Conservation (phyloP, 2,888 invertebrate species). For the Coremacera marginata region DNA sequence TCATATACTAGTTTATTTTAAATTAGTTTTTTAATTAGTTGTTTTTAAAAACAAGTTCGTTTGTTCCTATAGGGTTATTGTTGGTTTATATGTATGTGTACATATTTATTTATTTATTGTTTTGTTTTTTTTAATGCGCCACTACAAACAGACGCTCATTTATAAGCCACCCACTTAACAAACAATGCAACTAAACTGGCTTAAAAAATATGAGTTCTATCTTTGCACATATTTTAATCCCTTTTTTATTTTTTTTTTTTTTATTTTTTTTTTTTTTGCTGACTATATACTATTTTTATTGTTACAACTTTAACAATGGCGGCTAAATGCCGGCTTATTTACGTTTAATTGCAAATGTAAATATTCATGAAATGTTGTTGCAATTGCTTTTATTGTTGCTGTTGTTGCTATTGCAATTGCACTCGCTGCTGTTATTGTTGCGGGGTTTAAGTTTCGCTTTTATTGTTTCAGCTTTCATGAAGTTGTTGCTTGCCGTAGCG, state of each 20-base stretch:
- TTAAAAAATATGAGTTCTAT: conserved; percentile 23
- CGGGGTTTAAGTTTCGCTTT: conserved; percentile 54
- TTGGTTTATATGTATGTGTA: neutral
- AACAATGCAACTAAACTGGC: conserved; percentile 38
- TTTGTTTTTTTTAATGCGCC: neutral
- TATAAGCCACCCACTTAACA: conserved; percentile 27
- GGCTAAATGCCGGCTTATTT: conserved; percentile 55
- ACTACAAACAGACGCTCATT: conserved; percentile 14
- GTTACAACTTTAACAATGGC: conserved; percentile 47
- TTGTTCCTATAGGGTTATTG: too few species aligned
- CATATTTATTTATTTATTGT: neutral
- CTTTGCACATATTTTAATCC: too few species aligned
- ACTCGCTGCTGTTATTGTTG: conserved; percentile 38
- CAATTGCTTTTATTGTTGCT: conserved; percentile 45
- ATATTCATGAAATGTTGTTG: conserved; percentile 53
- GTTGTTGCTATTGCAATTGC: conserved; percentile 40
- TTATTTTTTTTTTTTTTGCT: conserved; percentile 1
- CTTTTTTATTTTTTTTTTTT: neutral
- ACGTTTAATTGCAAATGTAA: conserved; percentile 64
- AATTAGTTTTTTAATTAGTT: too few species aligned
- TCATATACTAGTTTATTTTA: too few species aligned
- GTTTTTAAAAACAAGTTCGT: too few species aligned
- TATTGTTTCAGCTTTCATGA: conserved; percentile 16
- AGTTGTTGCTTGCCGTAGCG: conserved; percentile 47
- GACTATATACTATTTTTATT: neutral